phyloP scores from a whole-genome alignment of 2,113 vertebrate species.

The Hypocryptadius cinnamomeus region DNA sequence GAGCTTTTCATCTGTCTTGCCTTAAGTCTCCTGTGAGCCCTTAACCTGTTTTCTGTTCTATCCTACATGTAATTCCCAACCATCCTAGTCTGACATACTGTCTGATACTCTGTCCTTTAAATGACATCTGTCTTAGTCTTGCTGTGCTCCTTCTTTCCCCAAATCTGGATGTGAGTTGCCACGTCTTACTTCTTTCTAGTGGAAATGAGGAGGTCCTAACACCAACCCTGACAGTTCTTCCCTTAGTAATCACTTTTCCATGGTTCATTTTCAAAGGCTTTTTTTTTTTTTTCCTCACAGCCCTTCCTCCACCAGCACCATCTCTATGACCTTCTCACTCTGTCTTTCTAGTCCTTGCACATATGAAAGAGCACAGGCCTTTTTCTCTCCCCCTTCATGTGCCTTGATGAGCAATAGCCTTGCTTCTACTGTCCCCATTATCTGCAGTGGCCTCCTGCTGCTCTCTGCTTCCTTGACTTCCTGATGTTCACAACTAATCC shows the following conservation, averaged over 20 bases:
- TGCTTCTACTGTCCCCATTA: constrained; percentile 33
- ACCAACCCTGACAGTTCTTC: not conserved
- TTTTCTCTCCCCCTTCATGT: not conserved
- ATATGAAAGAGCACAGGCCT: constrained; percentile 13
- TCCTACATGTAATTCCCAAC: not conserved
- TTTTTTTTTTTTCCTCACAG: not conserved
- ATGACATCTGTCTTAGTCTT: not conserved
- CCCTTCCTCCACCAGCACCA: not conserved
- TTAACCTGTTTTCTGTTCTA: not conserved
- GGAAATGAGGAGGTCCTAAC: not conserved
- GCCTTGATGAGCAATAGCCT: not conserved
- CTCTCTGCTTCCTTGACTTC: constrained; percentile 23
- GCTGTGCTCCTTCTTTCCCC: not conserved
- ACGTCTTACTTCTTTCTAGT: not conserved
- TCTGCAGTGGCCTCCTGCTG: constrained; percentile 11
- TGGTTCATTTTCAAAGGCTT: constrained; percentile 25
- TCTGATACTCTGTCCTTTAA: not conserved
- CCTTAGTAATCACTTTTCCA: not conserved
- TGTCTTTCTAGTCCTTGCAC: not conserved
- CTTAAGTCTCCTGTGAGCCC: not conserved
- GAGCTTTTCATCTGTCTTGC: not conserved
- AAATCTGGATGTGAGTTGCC: not conserved
- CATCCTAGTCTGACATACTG: not conserved
- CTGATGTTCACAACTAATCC: constrained; percentile 41
- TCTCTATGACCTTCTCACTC: not conserved